A percentile compares a stretch with the other conserved stretches of the same genome.
Evolutionary conservation across 2,888 invertebrate genomes (phyloP).

Genomic region (Tiliacea aurago): DNA sequence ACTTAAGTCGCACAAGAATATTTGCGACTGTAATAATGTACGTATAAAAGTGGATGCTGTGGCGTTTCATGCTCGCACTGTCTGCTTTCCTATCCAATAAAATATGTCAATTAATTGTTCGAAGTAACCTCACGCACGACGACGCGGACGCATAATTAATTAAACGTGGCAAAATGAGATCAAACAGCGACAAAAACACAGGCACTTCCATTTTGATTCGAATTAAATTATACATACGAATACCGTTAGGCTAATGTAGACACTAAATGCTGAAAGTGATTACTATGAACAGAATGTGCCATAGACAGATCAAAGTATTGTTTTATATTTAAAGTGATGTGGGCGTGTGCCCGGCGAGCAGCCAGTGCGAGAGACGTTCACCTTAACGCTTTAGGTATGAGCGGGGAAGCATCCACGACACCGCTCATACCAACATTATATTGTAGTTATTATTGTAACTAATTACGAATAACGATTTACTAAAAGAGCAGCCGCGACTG

Average conservation of each 20-base stretch:
- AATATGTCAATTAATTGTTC: constrained; percentile 84
- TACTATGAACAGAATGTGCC: constrained; percentile 61
- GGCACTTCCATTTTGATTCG: constrained; percentile 52
- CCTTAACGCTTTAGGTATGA: constrained; percentile 91
- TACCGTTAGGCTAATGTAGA: constrained; percentile 32
- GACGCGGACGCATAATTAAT: constrained; percentile 42
- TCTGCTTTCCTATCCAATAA: constrained; percentile 78
- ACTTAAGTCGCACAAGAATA: constrained; percentile 79
- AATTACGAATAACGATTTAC: constrained; percentile 85
- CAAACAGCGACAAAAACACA: constrained; percentile 26
- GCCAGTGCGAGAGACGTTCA: constrained; percentile 85
- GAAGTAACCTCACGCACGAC: constrained; percentile 64
- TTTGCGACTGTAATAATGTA: constrained; percentile 82
- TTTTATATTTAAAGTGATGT: constrained; percentile 54
- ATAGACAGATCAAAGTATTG: constrained; percentile 56
- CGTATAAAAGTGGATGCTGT: constrained; percentile 89
- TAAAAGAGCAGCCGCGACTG: constrained; percentile 76
- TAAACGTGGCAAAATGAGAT: constrained; percentile 34
- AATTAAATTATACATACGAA: constrained; percentile 36
- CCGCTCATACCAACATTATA: constrained; percentile 90
- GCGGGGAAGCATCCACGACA: constrained; percentile 89
- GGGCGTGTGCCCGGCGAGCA: constrained; percentile 72
- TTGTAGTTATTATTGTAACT: constrained; percentile 89
- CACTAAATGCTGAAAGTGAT: constrained; percentile 45
- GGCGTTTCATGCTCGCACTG: constrained; percentile 84